Percentiles rank a stretch among this genome's conserved stretches.
phyloP scores from a whole-genome alignment of 2,888 invertebrate genomes.

The Dendrolimus pini region DNA sequence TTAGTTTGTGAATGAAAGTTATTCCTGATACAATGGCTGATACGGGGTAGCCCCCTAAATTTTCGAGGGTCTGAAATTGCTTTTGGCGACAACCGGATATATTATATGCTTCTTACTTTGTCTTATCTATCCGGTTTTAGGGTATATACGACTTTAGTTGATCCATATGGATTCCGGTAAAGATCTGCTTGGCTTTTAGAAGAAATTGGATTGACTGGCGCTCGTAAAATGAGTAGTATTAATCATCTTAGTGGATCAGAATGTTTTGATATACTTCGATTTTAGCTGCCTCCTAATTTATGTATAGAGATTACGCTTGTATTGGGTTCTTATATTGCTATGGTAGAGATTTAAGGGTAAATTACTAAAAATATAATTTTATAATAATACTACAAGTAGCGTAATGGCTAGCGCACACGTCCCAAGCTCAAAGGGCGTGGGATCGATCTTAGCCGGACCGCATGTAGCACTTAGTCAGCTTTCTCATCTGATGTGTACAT shows the following conservation, averaged over 20 bases:
- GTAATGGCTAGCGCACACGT: too few species aligned
- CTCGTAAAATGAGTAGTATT: background rate
- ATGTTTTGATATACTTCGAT: background rate
- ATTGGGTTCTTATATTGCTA: too few species aligned
- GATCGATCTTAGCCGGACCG: too few species aligned
- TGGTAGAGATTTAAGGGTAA: too few species aligned
- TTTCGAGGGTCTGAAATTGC: constrained; percentile 14
- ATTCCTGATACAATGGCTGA: constrained; percentile 18
- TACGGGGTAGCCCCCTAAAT: constrained; percentile 14
- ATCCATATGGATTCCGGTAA: background rate
- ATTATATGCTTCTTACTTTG: background rate
- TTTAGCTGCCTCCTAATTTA: too few species aligned
- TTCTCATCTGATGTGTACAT: too few species aligned
- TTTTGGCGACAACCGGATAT: background rate
- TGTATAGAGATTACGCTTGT: too few species aligned
- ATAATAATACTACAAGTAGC: too few species aligned
- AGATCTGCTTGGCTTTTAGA: background rate
- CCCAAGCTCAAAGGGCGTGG: too few species aligned
- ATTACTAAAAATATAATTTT: too few species aligned
- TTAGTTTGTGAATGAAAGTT: constrained; percentile 24
- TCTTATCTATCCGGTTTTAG: background rate
- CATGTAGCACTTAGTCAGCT: too few species aligned
- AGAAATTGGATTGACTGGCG: background rate
- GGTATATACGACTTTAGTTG: background rate
- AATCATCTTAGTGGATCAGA: background rate